These are phyloP conservation scores for Chitala chitala DNA, from an alignment of 2,113 vertebrate species.

Conservation along the genomic window DNA sequence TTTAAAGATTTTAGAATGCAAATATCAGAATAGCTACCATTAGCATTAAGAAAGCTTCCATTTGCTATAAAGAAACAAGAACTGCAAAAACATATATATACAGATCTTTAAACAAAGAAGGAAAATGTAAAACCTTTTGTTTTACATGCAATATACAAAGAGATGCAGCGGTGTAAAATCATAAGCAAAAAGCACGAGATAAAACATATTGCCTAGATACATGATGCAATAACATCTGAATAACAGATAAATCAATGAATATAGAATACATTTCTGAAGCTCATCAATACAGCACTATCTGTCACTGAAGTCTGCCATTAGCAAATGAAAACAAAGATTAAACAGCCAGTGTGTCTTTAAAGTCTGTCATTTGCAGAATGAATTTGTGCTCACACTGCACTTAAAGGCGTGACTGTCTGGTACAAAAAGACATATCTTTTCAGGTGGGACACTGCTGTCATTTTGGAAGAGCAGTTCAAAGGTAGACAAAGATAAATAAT, in stretches of 20 bases:
- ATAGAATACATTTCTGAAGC: neutral
- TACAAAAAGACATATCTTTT: constrained; percentile 19
- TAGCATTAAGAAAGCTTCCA: no score
- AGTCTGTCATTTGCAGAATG: neutral
- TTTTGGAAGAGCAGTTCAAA: constrained; percentile 34
- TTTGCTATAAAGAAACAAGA: no score
- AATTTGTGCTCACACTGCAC: constrained; percentile 18
- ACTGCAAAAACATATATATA: no score
- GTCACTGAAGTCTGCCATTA: constrained; percentile 13
- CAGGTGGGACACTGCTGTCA: constrained; percentile 28
- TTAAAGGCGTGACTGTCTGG: constrained; percentile 21
- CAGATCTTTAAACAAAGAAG: no score
- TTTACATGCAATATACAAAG: no score
- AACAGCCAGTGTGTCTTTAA: constrained; percentile 1
- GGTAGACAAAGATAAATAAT: constrained; percentile 23
- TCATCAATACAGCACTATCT: constrained; percentile 2
- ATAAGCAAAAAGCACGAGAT: no score
- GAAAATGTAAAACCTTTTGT: no score
- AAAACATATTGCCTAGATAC: no score
- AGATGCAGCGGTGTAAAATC: no score
- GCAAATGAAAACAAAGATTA: constrained; percentile 20
- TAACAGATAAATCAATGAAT: neutral
- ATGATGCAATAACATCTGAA: no score
- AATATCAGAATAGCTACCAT: no score
- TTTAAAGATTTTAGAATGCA: no score